A percentile compares a stretch with the other conserved stretches of the same genome.
These are phyloP conservation scores for Brachyhypopomus gauderio DNA, from an alignment of 2,113 vertebrate genomes.

Conservation along the genomic window DNA sequence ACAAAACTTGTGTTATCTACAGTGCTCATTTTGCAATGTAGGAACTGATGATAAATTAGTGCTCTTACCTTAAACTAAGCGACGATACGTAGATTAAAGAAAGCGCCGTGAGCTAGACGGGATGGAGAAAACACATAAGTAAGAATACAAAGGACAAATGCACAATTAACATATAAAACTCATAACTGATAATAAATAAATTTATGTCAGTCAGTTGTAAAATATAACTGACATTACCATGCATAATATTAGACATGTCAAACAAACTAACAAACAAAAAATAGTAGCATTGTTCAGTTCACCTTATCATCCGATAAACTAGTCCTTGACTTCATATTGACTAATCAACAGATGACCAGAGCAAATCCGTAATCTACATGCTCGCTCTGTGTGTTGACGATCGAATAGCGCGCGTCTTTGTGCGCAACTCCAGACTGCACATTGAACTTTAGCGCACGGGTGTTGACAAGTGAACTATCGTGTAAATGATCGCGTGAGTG, in stretches of 20 bases:
- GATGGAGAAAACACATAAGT: not conserved
- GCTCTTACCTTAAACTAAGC: conserved; percentile 69
- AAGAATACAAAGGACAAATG: not conserved
- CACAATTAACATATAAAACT: not conserved
- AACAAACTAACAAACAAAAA: not conserved
- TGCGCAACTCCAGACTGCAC: not conserved
- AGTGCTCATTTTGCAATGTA: too few species aligned
- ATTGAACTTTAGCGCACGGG: not conserved
- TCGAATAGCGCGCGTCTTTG: not conserved
- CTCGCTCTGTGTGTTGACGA: not conserved
- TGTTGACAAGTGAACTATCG: too few species aligned
- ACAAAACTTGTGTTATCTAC: too few species aligned
- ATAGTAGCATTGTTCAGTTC: not conserved
- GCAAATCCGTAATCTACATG: not conserved
- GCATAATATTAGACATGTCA: too few species aligned
- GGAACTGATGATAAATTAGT: not conserved
- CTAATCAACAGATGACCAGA: not conserved
- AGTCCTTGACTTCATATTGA: not conserved
- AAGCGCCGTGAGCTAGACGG: conserved; percentile 64
- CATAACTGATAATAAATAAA: too few species aligned
- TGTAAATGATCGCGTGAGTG: too few species aligned
- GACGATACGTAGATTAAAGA: conserved; percentile 61
- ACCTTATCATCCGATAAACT: conserved; percentile 17
- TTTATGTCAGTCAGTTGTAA: too few species aligned
- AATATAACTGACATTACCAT: too few species aligned